Percentiles rank a stretch among this genome's conserved stretches.
phyloP scores from a whole-genome alignment of 92 coral and sea anemone species.

The Palythoa caribaeorum region DNA sequence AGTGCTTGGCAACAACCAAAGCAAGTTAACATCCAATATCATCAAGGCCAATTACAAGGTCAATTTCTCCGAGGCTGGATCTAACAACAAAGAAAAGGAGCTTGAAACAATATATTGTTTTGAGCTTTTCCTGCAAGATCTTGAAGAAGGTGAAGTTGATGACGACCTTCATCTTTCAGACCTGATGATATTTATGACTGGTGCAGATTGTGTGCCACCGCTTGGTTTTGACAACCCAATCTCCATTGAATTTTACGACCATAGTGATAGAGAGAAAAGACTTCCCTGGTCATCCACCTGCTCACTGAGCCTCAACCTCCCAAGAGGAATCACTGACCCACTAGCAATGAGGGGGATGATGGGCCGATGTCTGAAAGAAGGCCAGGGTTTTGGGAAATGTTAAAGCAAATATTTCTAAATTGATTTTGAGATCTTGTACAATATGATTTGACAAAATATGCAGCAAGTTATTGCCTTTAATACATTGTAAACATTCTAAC shows the following conservation, averaged over 20 bases:
- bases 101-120: slow-evolving; percentile 55
- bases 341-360: slow-evolving; percentile 31
- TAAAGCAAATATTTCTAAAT: slow-evolving; percentile 8
- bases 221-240: slow-evolving; percentile 48
- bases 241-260: slow-evolving; percentile 49
- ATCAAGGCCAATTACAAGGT: slow-evolving; percentile 49
- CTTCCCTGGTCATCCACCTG: slow-evolving; percentile 60
- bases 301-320: slow-evolving; percentile 48
- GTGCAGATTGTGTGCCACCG: slow-evolving; percentile 56
- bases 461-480: slow-evolving; percentile 1
- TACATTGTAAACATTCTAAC: slow-evolving; percentile 20
- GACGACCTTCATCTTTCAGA: slow-evolving; percentile 51
- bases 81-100: slow-evolving; percentile 50
- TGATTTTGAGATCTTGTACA: slow-evolving; percentile 15
- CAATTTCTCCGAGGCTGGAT: slow-evolving; percentile 56
- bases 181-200: slow-evolving; percentile 57
- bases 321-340: slow-evolving; percentile 56
- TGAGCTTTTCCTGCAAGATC: slow-evolving; percentile 52
- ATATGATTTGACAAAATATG: slow-evolving; percentile 6
- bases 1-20: slow-evolving; percentile 39
- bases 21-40: slow-evolving; percentile 48
- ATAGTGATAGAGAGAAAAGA: slow-evolving; percentile 45
- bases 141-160: slow-evolving; percentile 55
- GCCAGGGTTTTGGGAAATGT: slow-evolving; percentile 65
- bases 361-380: slow-evolving; percentile 40